phyloP scores from a whole-genome alignment of 2,797 vertebrate genomes.

The Phalanger gymnotis region DNA sequence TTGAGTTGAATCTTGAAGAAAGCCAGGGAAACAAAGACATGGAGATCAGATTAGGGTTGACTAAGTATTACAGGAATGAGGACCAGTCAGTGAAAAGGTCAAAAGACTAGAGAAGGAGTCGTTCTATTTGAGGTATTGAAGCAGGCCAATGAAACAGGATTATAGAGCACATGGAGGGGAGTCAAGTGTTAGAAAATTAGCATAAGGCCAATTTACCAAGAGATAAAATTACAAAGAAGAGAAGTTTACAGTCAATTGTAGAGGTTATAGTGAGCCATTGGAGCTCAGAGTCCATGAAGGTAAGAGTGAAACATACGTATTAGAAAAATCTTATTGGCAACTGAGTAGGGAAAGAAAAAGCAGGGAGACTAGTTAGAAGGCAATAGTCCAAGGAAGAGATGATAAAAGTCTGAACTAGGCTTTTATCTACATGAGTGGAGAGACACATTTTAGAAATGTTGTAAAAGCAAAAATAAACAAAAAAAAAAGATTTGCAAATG shows the following conservation, averaged over 20 bases:
- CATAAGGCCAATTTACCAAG: not conserved
- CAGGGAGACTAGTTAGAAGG: not conserved
- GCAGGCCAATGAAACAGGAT: not conserved
- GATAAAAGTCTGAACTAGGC: no score
- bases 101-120: not conserved
- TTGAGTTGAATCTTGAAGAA: no score
- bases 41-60: no score
- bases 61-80: not conserved
- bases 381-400: not conserved
- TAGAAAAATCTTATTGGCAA: not conserved
- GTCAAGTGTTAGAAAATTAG: not conserved
- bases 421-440: no score
- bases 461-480: no score
- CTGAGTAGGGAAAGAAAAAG: not conserved
- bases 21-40: not conserved
- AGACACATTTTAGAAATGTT: no score
- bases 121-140: not conserved
- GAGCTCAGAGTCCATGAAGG: not conserved
- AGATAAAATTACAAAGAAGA: not conserved
- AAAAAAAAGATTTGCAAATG: no score
- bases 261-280: not conserved
- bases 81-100: not conserved
- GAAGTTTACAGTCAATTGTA: not conserved
- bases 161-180: not conserved
- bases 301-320: not conserved